Percentiles rank a stretch among this genome's conserved stretches.
Evolutionary conservation across 2,888 invertebrate genomes (phyloP).

Genomic region (Phragmatobia fuliginosa): DNA sequence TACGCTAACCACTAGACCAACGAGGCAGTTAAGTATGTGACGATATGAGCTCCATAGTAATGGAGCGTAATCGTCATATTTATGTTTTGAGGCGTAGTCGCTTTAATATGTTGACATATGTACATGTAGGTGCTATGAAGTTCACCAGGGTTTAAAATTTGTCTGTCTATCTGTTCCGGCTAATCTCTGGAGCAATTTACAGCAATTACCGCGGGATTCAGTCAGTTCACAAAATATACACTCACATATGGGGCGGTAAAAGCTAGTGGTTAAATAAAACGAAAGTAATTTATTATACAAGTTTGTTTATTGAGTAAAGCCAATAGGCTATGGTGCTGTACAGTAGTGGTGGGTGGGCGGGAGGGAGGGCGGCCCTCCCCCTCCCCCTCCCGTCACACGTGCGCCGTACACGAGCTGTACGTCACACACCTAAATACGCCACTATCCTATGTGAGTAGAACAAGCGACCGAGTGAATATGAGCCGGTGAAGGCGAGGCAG

Average conservation of each 20-base stretch:
- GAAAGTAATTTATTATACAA: slow-evolving; percentile 32
- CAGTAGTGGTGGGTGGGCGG: slow-evolving; percentile 18
- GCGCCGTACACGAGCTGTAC: background rate
- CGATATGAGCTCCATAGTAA: too few species aligned
- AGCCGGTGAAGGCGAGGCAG: background rate
- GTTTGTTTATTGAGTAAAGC: slow-evolving; percentile 68
- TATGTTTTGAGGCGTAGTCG: too few species aligned
- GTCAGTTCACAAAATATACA: background rate
- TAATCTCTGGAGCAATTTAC: too few species aligned
- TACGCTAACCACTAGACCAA: too few species aligned
- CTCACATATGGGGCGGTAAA: background rate
- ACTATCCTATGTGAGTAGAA: background rate
- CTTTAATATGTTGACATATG: too few species aligned
- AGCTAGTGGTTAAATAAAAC: slow-evolving; percentile 7
- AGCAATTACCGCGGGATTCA: too few species aligned
- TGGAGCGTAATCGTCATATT: too few species aligned
- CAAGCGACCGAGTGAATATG: slow-evolving; percentile 27
- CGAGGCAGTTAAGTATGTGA: too few species aligned
- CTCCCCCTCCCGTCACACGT: background rate
- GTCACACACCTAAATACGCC: background rate
- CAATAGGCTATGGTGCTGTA: slow-evolving; percentile 59
- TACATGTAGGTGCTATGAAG: too few species aligned
- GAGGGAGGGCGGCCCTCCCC: background rate
- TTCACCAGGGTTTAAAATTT: too few species aligned
- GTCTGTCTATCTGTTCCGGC: too few species aligned